Evolutionary conservation across 92 coral and sea anemone genomes (phyloP).

Genomic region (Heteractis magnifica): DNA sequence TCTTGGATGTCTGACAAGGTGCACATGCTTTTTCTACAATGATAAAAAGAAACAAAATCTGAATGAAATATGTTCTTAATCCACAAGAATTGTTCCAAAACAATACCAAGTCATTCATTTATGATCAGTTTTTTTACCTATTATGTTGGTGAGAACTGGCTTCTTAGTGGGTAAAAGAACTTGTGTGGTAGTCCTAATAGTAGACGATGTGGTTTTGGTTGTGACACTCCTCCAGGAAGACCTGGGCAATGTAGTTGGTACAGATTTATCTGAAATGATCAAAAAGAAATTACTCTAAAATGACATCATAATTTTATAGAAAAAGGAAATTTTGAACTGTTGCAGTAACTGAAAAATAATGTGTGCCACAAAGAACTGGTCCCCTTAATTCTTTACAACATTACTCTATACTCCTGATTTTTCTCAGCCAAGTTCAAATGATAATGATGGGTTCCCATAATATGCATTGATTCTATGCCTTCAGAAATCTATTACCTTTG

Average conservation of each 20-base stretch:
- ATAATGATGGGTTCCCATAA: too few relatives aligned
- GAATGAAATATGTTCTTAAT: not conserved
- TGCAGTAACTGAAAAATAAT: too few relatives aligned
- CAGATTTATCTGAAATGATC: not conserved
- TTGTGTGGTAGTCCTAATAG: not conserved
- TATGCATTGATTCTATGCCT: not conserved
- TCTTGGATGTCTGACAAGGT: slow-evolving; percentile 29
- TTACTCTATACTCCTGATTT: too few relatives aligned
- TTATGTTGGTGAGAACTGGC: not conserved
- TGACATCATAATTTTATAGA: too few relatives aligned
- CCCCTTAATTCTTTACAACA: too few relatives aligned
- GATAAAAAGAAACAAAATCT: not conserved
- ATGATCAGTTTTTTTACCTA: not conserved
- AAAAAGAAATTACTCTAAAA: not conserved
- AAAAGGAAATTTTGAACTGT: too few relatives aligned
- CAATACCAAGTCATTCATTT: not conserved
- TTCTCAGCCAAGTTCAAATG: too few relatives aligned
- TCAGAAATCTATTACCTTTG: slow-evolving; percentile 1
- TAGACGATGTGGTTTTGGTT: not conserved
- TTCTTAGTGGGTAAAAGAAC: not conserved
- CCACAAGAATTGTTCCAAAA: not conserved
- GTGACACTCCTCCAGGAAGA: not conserved
- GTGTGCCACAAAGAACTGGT: too few relatives aligned
- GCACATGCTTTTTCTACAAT: slow-evolving; percentile 26
- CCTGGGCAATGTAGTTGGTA: not conserved